A percentile compares a stretch with the other conserved stretches of the same genome.
phyloP scores from a whole-genome alignment of 2,797 vertebrate species.

The Gambelia wislizenii region DNA sequence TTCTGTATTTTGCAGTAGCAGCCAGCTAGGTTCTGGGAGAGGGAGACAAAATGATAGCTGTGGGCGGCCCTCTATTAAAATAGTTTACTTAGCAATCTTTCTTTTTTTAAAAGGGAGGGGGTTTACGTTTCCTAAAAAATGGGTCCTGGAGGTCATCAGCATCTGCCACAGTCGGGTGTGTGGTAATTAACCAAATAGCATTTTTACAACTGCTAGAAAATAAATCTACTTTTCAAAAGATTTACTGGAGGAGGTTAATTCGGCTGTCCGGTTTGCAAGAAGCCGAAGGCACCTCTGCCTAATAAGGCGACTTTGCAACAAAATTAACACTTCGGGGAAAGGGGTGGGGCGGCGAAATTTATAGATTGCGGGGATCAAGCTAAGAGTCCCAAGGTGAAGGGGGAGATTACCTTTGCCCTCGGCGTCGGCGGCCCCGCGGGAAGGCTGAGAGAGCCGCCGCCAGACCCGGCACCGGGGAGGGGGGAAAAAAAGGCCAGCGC shows the following conservation, averaged over 20 bases:
- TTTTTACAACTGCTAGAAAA: constrained; percentile 54
- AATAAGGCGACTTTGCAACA: constrained; percentile 9
- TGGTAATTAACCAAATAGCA: constrained; percentile 39
- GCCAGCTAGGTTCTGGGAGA: constrained; percentile 36
- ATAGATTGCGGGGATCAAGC: constrained; percentile 47
- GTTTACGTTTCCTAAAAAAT: constrained; percentile 36
- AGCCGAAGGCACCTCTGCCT: constrained; percentile 8
- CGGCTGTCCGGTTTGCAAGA: constrained; percentile 46
- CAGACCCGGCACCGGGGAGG: constrained; percentile 28
- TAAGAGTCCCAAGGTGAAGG: constrained; percentile 56
- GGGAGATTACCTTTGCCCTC: constrained; percentile 55
- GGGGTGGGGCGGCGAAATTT: constrained; percentile 52
- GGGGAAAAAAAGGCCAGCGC: constrained; percentile 47
- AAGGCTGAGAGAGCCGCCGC: constrained; percentile 31
- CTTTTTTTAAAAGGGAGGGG: background rate
- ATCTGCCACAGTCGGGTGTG: constrained; percentile 42
- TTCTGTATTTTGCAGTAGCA: constrained; percentile 43
- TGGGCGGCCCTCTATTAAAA: background rate
- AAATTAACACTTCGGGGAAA: constrained; percentile 43
- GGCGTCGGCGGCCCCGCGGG: constrained; percentile 45
- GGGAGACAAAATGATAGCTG: background rate
- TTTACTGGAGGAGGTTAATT: constrained; percentile 31
- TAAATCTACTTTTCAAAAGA: constrained; percentile 52
- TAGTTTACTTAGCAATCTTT: constrained; percentile 9
- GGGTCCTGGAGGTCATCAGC: constrained; percentile 46